Evolutionary conservation across 2,113 vertebrate genomes (phyloP), one percentile per base, ranked within the genome.

Genomic region (Pedionomus torquatus): DNA sequence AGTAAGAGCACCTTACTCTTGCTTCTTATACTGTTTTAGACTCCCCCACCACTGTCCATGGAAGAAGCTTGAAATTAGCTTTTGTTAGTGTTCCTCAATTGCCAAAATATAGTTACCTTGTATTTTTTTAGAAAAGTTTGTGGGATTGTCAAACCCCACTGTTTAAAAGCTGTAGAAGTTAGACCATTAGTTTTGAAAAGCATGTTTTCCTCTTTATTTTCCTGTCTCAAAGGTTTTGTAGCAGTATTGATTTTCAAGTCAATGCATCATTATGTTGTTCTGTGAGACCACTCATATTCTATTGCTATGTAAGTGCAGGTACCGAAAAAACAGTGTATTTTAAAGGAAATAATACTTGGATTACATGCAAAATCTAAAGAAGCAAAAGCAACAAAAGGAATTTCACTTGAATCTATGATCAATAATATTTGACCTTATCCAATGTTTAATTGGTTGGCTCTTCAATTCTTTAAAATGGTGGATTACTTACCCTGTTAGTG

Each of bases 401-500:
- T 97, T 98, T 97, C 65, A 90, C 96, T 95, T 97, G 94, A 97
- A 95, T 97, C 70, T 95, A 41, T 5, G 37, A 95, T 98, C 98
- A 95, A 98, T 98, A 97, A 91, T 95, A 96, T 97, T 97, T 98
- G 96, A 98, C 97, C 96, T 97, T 98, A 97, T 93, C 90, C 89
- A 93, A 78, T 90, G 43, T 95, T 97, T 98, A 98, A 98, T 97
- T 98, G 97, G 95, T 98, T 97, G 55, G 49, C 82, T 98, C 86
- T 98, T 97, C 90, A 89, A 96, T 95, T 98, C 92, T 97, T 91
- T 97, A 98, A 97, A 98, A 97, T 92, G 80, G 95, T 96, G 69
- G 91, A 96, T 97, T 98, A 96, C 76, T 91, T 88, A 94, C 52
- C 13, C 70, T 95, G 87, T 97, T 97, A 96, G 86, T 94, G 41